Evolutionary conservation across 1,140 invertebrate genomes (phyloP).

Genomic region (Dendrolimus kikuchii): DNA sequence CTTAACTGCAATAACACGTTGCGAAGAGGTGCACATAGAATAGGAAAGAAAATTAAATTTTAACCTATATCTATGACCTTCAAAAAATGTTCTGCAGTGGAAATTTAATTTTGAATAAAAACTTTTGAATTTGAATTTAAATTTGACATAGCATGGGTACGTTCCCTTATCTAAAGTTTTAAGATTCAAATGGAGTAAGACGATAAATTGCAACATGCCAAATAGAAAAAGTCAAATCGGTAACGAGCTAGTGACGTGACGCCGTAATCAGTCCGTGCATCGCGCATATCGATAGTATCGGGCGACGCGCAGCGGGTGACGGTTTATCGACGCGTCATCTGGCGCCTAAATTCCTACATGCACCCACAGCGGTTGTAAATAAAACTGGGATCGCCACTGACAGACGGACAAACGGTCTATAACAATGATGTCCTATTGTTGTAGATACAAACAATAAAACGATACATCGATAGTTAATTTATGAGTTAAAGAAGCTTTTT

Average conservation of each 20-base stretch:
- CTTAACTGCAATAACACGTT: too few relatives aligned
- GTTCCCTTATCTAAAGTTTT: constrained; percentile 1
- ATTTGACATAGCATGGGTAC: not conserved
- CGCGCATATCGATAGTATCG: constrained; percentile 24
- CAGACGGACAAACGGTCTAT: constrained; percentile 23
- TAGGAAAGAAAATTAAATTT: too few relatives aligned
- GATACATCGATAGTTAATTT: too few relatives aligned
- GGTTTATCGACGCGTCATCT: constrained; percentile 38
- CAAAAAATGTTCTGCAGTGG: too few relatives aligned
- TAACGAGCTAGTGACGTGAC: constrained; percentile 18
- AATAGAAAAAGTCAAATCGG: not conserved
- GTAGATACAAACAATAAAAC: too few relatives aligned
- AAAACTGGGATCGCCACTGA: constrained; percentile 25
- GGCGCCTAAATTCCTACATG: constrained; percentile 60
- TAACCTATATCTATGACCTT: too few relatives aligned
- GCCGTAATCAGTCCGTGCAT: constrained; percentile 11
- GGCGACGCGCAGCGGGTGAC: constrained; percentile 32
- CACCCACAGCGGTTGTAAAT: constrained; percentile 28
- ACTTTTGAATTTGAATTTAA: too few relatives aligned
- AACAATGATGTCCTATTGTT: not conserved
- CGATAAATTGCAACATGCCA: constrained; percentile 5
- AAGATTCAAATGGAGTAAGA: constrained; percentile 1
- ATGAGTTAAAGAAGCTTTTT: too few relatives aligned
- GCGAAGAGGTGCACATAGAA: too few relatives aligned
- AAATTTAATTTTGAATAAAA: too few relatives aligned